phyloP scores from a whole-genome alignment of 2,888 invertebrate species.

The Schrankia costaestrigalis region DNA sequence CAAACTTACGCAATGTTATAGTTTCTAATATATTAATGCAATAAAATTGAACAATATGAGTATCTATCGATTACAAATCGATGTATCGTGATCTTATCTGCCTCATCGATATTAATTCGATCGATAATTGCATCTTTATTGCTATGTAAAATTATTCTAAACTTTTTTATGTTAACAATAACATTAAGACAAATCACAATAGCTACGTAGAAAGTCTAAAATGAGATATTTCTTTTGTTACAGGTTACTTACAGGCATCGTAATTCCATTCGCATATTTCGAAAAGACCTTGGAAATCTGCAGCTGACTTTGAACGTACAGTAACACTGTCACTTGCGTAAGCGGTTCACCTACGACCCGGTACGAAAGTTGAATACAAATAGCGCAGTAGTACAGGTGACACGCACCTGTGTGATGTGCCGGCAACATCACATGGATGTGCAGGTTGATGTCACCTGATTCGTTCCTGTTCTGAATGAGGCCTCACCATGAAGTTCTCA shows the following conservation, averaged over 20 bases:
- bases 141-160: slow-evolving; percentile 10
- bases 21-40: slow-evolving; percentile 26
- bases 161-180: slow-evolving; percentile 9
- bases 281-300: slow-evolving; percentile 40
- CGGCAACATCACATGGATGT: slow-evolving; percentile 64
- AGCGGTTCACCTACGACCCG: slow-evolving; percentile 36
- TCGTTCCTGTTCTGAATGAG: slow-evolving; percentile 41
- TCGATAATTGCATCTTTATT: slow-evolving; percentile 10
- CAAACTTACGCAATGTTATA: slow-evolving; percentile 19
- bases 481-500: slow-evolving; percentile 80
- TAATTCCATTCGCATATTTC: slow-evolving; percentile 41
- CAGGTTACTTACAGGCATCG: slow-evolving; percentile 60
- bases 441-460: slow-evolving; percentile 72
- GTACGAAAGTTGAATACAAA: slow-evolving; percentile 29
- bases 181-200: slow-evolving; percentile 7
- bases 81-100: slow-evolving; percentile 25
- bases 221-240: slow-evolving; percentile 39
- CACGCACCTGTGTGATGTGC: slow-evolving; percentile 70
- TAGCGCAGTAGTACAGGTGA: slow-evolving; percentile 27
- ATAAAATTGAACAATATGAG: slow-evolving; percentile 22
- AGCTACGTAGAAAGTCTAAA: slow-evolving; percentile 2
- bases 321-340: slow-evolving; percentile 44
- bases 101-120: slow-evolving; percentile 12
- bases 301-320: slow-evolving; percentile 42
- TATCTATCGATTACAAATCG: slow-evolving; percentile 26